A percentile compares a stretch with the other conserved stretches of the same genome.
phyloP scores from a whole-genome alignment of 2,113 vertebrate species.

The Prunella himalayana region DNA sequence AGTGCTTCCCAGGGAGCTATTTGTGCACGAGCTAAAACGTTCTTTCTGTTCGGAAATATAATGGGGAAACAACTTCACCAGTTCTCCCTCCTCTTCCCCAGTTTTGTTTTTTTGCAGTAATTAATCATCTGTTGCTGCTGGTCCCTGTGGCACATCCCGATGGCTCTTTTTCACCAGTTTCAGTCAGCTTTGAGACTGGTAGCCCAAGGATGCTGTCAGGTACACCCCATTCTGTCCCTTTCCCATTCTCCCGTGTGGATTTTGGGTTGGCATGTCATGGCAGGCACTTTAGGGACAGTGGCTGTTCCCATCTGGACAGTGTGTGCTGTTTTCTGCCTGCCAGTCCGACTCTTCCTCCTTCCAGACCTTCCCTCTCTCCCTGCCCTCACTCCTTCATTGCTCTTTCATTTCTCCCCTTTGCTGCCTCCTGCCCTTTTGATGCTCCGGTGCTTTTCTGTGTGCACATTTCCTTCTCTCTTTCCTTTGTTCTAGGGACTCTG shows the following conservation, averaged over 20 bases:
- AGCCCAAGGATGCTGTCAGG: background rate
- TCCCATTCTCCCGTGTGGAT: fast-evolving
- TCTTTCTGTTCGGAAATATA: conserved; percentile 62
- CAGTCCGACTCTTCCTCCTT: background rate
- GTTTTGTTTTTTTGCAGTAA: conserved; percentile 49
- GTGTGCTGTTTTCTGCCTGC: background rate
- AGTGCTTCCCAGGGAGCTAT: conserved; percentile 77
- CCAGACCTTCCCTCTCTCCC: background rate
- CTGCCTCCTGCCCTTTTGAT: background rate
- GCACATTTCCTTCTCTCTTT: background rate
- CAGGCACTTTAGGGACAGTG: background rate
- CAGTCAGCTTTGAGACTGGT: background rate
- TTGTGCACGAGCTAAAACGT: conserved; percentile 65
- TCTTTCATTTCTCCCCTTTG: background rate
- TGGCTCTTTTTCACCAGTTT: background rate
- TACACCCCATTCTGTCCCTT: background rate
- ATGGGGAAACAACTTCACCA: conserved; percentile 66
- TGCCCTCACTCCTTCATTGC: background rate
- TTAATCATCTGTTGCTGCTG: conserved; percentile 50
- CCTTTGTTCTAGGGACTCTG: conserved; percentile 10
- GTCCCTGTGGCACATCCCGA: background rate
- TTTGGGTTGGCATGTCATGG: fast-evolving
- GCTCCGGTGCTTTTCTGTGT: background rate
- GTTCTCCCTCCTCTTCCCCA: background rate
- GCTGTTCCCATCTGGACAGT: fast-evolving